Percentiles rank a stretch among this genome's conserved stretches.
These are phyloP conservation scores for Laothoe populi DNA, from an alignment of 2,888 invertebrate species.

Conservation along the genomic window DNA sequence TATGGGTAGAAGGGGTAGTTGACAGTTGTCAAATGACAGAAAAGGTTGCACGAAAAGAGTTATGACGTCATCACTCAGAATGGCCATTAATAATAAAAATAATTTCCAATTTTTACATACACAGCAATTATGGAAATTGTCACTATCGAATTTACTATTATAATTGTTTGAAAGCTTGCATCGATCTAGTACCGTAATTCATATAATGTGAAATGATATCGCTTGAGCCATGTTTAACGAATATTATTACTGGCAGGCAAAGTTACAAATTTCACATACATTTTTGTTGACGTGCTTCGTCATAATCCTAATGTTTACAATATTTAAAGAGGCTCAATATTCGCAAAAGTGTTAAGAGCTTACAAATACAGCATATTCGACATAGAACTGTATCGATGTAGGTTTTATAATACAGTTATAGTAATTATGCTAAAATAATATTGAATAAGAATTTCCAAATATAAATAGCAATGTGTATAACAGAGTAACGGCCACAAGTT, in stretches of 20 bases:
- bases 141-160: conserved; percentile 8
- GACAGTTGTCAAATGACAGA: no score
- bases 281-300: not conserved
- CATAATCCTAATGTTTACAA: not conserved
- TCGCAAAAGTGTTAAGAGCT: not conserved
- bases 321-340: not conserved
- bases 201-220: not conserved
- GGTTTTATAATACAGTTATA: conserved; percentile 1
- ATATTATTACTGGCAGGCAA: not conserved
- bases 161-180: conserved; percentile 20
- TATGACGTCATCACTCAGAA: no score
- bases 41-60: no score
- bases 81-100: no score
- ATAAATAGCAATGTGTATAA: conserved; percentile 33
- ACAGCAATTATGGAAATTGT: not conserved
- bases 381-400: conserved; percentile 9
- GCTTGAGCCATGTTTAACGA: not conserved
- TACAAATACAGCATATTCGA: not conserved
- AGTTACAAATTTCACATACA: not conserved
- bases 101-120: conserved; percentile 6
- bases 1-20: no score
- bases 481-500: conserved; percentile 40
- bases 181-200: conserved; percentile 2
- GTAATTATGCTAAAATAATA: not conserved
- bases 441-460: conserved; percentile 9